Evolutionary conservation across 2,797 vertebrate species (phyloP).

Genomic region (Coracias cyanogaster): DNA sequence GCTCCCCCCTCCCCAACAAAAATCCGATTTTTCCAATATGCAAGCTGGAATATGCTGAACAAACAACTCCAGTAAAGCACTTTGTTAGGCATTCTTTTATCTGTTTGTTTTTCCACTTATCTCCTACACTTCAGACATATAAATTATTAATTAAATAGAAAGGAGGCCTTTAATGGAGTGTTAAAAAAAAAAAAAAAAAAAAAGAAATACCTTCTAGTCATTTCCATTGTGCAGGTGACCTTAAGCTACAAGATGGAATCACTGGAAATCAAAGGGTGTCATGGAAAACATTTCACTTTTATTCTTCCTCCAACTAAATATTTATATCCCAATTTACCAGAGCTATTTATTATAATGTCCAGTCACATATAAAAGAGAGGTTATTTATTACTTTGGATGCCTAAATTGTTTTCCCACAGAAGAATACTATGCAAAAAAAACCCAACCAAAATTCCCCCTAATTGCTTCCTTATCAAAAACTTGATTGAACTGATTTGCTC

Average conservation of each 20-base stretch:
- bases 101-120: neutral
- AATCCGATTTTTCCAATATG: neutral
- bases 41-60: neutral
- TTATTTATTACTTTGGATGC: neutral
- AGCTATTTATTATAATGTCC: neutral
- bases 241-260: neutral
- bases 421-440: neutral
- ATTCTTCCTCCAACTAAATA: neutral
- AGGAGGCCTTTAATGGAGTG: neutral
- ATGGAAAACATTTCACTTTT: neutral
- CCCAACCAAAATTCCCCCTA: neutral
- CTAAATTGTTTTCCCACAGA: neutral
- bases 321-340: neutral
- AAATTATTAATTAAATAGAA: constrained; percentile 51
- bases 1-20: neutral
- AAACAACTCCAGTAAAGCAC: constrained; percentile 14
- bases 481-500: neutral
- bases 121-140: neutral
- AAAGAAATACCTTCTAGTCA: neutral
- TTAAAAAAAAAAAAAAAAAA: neutral
- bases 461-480: neutral
- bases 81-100: neutral
- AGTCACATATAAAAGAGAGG: neutral
- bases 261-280: neutral
- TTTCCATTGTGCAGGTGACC: neutral